Base-by-base conservation (phyloP, 2,113 vertebrate species). In the Calonectris borealis region DNA sequence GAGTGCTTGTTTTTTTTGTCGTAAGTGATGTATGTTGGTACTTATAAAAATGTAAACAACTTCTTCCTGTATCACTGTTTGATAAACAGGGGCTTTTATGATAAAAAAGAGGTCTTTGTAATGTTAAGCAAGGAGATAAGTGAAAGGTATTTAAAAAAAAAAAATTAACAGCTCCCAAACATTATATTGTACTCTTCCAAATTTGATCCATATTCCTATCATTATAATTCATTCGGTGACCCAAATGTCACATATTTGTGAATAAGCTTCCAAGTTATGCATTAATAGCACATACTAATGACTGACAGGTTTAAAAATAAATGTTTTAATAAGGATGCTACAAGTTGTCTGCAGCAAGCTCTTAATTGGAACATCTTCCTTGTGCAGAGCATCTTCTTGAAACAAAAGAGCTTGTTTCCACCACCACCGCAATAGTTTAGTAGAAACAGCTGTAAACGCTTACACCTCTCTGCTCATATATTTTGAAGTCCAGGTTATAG, bases 11-110 rank as follows among this genome's bases (percentile, higher is more conserved):
- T 98, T 98, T 98, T 98, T 98, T 98, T 98, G 98, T 98, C 98
- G 93, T 97, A 98, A 97, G 98, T 98, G 98, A 99, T 99, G 97
- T 98, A 98, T 99, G 98, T 98, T 98, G 98, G 97, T 98, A 96
- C 97, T 98, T 97, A 96, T 97, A 98, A 97, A 98, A 98, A 98
- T 95, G 96, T 98, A 99, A 99, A 99, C 98, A 99, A 98, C 97
- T 97, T 98, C 97, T 98, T 98, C 97, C 96, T 98, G 94, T 97
- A 98, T 98, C 97, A 97, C 92, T 97, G 94, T 98, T 98, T 96
- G 94, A 98, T 98, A 98, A 98, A 98, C 91, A 98, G 95, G 94
- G 95, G 93, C 96, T 98, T 98, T 96, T 96, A 96, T 97, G 96
- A 96, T 97, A 98, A 98, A 95, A 97, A 97, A 76, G 89, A 94